A percentile compares a stretch with the other conserved stretches of the same genome.
These are phyloP conservation scores for Calcarius ornatus DNA, from an alignment of 2,113 vertebrate genomes.

Conservation along the genomic window DNA sequence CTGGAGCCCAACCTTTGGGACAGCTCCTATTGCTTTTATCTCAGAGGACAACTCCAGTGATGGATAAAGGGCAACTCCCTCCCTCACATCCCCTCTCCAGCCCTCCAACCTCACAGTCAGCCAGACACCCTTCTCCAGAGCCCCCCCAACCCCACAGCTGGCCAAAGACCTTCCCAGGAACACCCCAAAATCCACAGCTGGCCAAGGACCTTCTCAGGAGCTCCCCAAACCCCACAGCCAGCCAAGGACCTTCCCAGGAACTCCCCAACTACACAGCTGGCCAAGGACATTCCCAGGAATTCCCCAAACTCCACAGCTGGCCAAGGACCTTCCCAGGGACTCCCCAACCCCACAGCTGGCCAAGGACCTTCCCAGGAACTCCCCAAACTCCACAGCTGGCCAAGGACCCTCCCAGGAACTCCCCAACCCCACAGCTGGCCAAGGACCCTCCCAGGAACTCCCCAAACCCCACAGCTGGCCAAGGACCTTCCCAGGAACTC, in stretches of 20 bases:
- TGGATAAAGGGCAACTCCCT: not conserved
- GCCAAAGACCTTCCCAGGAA: not conserved
- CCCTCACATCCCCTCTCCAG: not conserved
- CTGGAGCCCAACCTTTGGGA: not conserved
- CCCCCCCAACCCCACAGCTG: not conserved
- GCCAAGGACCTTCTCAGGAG: too few relatives aligned
- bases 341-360: too few relatives aligned
- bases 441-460: not conserved
- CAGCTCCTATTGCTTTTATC: not conserved
- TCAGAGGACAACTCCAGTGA: not conserved
- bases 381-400: not conserved
- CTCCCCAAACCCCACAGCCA: not conserved
- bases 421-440: not conserved
- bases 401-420: not conserved
- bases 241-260: not conserved
- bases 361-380: not conserved
- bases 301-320: not conserved
- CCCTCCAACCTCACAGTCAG: not conserved
- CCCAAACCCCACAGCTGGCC: not conserved
- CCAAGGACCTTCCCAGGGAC: not conserved
- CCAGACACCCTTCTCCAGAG: not conserved
- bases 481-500: not conserved
- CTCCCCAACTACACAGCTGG: accelerated
- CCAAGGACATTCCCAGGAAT: too few relatives aligned
- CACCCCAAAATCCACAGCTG: accelerated